A percentile compares a stretch with the other conserved stretches of the same genome.
Conservation (phyloP, 2,888 invertebrate genomes). For the Criorhina ranunculi region DNA sequence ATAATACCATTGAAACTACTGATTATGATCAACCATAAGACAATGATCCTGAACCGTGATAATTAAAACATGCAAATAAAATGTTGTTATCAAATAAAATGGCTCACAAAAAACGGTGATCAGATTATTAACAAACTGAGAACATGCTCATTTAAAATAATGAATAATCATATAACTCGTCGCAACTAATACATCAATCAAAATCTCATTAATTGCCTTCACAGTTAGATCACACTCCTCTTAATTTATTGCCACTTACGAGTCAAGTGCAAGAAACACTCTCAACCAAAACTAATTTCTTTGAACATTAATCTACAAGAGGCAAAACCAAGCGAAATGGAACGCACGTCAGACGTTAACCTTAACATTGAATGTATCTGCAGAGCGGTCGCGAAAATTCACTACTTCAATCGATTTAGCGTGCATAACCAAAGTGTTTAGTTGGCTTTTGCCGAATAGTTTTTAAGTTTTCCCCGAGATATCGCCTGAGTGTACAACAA, state of each 20-base stretch:
- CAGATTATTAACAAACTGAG: conserved; percentile 24
- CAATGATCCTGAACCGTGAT: too few species aligned
- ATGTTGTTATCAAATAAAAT: too few species aligned
- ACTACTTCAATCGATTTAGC: conserved; percentile 53
- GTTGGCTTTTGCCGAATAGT: conserved; percentile 18
- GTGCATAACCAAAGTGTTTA: conserved; percentile 50
- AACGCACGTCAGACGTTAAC: conserved; percentile 74
- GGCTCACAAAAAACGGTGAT: too few species aligned
- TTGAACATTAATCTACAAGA: not conserved
- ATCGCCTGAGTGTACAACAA: conserved; percentile 61
- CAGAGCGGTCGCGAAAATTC: conserved; percentile 17
- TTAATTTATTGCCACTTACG: conserved; percentile 43
- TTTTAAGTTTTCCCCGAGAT: conserved; percentile 58
- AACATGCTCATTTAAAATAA: conserved; percentile 3
- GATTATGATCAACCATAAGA: not conserved
- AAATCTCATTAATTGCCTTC: conserved; percentile 11
- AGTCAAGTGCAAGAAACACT: conserved; percentile 9
- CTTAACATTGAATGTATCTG: conserved; percentile 68
- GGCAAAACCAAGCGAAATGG: conserved; percentile 62
- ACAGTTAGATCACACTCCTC: not conserved
- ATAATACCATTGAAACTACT: not conserved
- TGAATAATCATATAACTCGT: not conserved
- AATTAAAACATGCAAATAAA: too few species aligned
- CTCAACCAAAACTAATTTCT: conserved; percentile 41
- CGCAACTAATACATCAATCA: not conserved